phyloP scores from a whole-genome alignment of 1,140 invertebrate species.

The Trachelipus rathkii region DNA sequence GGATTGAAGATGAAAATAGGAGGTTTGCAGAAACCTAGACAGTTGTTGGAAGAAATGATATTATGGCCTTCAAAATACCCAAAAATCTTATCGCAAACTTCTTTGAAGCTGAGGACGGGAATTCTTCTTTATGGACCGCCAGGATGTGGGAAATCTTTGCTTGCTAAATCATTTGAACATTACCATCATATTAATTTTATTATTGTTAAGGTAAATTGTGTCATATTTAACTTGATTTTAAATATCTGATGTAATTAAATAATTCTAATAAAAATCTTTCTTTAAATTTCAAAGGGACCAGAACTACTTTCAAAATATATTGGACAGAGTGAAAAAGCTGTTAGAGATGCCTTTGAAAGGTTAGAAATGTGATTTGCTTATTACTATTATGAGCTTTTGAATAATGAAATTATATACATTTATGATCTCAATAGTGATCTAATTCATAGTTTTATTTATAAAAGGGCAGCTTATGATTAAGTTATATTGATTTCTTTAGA shows the following conservation, averaged over 20 bases:
- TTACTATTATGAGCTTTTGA: slow-evolving; percentile 5
- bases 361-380: slow-evolving; percentile 43
- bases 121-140: slow-evolving; percentile 89
- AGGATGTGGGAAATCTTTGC: slow-evolving; percentile 87
- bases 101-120: slow-evolving; percentile 74
- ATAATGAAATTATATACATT: slow-evolving; percentile 14
- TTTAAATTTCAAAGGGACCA: slow-evolving; percentile 59
- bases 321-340: slow-evolving; percentile 93
- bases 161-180: slow-evolving; percentile 73
- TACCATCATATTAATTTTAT: slow-evolving; percentile 82
- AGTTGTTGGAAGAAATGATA: slow-evolving; percentile 68
- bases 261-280: background rate
- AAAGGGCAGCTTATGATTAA: too few species aligned
- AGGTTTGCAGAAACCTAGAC: slow-evolving; percentile 69
- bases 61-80: slow-evolving; percentile 79
- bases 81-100: slow-evolving; percentile 70
- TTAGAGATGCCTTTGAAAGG: slow-evolving; percentile 78
- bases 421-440: slow-evolving; percentile 15
- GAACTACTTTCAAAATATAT: slow-evolving; percentile 97
- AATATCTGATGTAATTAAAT: too few species aligned
- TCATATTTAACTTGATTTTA: too few species aligned
- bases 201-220: slow-evolving; percentile 71
- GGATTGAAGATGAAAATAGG: slow-evolving; percentile 55
- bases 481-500: too few species aligned
- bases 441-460: slow-evolving; percentile 49